A percentile compares a stretch with the other conserved stretches of the same genome.
Evolutionary conservation across 2,797 vertebrate species (phyloP).

Genomic region (Sus cebifrons): DNA sequence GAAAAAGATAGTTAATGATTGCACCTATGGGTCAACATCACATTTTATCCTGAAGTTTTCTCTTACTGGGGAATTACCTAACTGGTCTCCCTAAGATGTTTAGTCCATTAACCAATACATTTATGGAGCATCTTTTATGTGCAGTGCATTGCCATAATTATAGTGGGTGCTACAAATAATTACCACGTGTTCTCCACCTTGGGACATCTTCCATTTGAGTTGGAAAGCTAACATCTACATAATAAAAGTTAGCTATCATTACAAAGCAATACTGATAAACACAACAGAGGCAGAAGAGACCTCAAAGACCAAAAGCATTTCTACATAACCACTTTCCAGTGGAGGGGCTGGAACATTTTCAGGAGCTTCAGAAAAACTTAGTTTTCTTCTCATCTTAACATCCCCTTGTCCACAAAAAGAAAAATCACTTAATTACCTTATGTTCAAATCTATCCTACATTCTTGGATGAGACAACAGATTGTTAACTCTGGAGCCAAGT

Average conservation of each 20-base stretch:
- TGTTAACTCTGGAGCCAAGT: background rate
- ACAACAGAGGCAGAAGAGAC: background rate
- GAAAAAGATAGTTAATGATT: slow-evolving; percentile 15
- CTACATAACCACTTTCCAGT: too few species aligned
- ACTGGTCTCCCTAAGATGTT: background rate
- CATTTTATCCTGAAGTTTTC: slow-evolving; percentile 52
- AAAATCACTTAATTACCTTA: background rate
- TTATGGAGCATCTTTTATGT: background rate
- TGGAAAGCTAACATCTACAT: slow-evolving; percentile 24
- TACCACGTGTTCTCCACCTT: background rate
- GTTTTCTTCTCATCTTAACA: slow-evolving; percentile 30
- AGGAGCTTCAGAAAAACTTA: background rate
- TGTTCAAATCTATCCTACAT: background rate
- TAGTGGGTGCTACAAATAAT: background rate
- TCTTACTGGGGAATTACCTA: background rate
- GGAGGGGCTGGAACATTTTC: background rate
- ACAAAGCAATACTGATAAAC: background rate
- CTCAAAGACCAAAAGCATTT: background rate
- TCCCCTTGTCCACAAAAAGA: background rate
- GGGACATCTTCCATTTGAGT: background rate
- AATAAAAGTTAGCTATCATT: background rate
- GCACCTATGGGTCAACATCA: background rate
- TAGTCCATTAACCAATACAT: background rate
- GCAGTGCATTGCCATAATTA: background rate
- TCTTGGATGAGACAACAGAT: background rate